Conservation (phyloP, 37 sponge, comb jelly and placozoan genomes). For the Spongilla lacustris region DNA sequence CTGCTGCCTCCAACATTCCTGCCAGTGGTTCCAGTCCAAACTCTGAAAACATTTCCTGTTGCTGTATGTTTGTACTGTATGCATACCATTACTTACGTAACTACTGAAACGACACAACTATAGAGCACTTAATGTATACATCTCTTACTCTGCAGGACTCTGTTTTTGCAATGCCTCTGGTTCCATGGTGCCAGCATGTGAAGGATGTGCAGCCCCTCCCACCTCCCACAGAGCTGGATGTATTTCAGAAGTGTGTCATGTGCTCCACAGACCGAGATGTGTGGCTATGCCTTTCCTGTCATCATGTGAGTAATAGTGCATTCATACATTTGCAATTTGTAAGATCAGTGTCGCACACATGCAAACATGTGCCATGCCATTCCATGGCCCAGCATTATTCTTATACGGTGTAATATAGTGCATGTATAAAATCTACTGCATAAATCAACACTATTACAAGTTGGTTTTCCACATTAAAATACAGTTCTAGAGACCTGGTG, state of each 20-base stretch:
- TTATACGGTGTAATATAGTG: too few relatives aligned
- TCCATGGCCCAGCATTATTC: too few relatives aligned
- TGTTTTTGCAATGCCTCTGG: not conserved
- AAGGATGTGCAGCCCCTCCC: not conserved
- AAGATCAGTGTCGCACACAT: too few relatives aligned
- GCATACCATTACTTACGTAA: not conserved
- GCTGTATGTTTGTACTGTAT: not conserved
- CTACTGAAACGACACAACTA: too few relatives aligned
- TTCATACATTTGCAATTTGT: too few relatives aligned
- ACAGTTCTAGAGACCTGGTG: too few relatives aligned
- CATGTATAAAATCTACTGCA: too few relatives aligned
- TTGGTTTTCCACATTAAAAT: too few relatives aligned
- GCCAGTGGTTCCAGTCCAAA: not conserved
- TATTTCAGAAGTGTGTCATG: not conserved
- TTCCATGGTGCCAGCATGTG: not conserved
- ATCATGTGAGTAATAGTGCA: not conserved
- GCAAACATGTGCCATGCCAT: too few relatives aligned
- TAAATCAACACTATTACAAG: too few relatives aligned
- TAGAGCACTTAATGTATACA: too few relatives aligned
- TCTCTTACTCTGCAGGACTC: not conserved
- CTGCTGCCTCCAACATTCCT: not conserved
- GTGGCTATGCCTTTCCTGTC: not conserved
- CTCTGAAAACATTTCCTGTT: not conserved
- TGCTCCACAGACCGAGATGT: not conserved
- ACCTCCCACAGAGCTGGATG: not conserved